Conservation (phyloP, 2,888 invertebrate species). For the Lacanobia wlatinum region DNA sequence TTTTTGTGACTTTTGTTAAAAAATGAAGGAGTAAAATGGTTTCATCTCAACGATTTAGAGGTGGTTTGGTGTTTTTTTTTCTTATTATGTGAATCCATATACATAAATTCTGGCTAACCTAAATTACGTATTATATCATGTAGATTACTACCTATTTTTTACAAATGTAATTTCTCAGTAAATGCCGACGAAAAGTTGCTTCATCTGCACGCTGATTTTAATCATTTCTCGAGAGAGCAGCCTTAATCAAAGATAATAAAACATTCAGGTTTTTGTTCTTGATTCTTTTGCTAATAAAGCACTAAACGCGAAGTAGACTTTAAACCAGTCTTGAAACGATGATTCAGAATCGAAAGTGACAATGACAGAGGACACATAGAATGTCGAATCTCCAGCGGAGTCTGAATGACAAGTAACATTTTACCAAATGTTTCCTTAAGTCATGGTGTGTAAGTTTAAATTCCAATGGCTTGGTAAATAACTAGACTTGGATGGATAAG, state of each 20-base stretch:
- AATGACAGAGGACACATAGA: conserved; percentile 18
- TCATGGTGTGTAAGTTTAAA: not conserved
- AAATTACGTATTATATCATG: too few species aligned
- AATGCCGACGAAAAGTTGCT: too few species aligned
- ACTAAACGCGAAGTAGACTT: not conserved
- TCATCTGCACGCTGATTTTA: too few species aligned
- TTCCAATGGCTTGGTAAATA: not conserved
- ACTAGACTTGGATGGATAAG: conserved; percentile 5
- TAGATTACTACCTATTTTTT: too few species aligned
- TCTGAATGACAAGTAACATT: not conserved
- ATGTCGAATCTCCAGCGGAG: conserved; percentile 26
- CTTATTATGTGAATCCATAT: too few species aligned
- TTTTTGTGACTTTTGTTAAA: too few species aligned
- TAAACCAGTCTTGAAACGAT: not conserved
- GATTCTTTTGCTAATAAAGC: conserved; percentile 1
- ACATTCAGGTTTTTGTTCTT: not conserved
- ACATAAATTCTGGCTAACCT: too few species aligned
- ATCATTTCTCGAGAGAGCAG: too few species aligned
- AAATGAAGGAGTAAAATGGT: too few species aligned
- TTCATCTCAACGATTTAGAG: too few species aligned
- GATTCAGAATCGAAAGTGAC: conserved; percentile 44
- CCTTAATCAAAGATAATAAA: conserved; percentile 14
- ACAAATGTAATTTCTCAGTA: too few species aligned
- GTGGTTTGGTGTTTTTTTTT: too few species aligned
- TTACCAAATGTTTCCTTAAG: not conserved